Percentiles rank a stretch among this genome's conserved stretches.
phyloP scores from a whole-genome alignment of 2,113 vertebrate genomes.

The Serilophus lunatus region DNA sequence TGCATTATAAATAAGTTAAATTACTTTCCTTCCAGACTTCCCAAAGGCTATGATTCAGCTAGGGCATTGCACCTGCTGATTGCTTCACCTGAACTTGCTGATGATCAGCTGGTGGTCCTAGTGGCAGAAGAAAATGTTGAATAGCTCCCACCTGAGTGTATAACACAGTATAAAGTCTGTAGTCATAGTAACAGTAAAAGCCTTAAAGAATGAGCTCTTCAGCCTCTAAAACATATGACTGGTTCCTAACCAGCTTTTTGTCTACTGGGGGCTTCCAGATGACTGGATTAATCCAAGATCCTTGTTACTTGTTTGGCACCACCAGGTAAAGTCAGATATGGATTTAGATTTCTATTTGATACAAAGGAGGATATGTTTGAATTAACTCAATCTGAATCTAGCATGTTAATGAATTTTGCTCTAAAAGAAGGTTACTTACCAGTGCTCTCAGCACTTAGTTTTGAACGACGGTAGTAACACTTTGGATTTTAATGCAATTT shows the following conservation, averaged over 20 bases:
- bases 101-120: neutral
- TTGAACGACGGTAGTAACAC: neutral
- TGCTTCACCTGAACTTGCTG: neutral
- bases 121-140: neutral
- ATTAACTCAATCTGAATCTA: neutral
- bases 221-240: neutral
- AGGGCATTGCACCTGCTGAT: neutral
- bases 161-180: neutral
- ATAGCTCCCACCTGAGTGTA: accelerated
- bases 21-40: neutral
- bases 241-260: neutral
- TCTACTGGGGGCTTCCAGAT: neutral
- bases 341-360: neutral
- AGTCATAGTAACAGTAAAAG: neutral
- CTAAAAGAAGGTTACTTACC: neutral
- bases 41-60: neutral
- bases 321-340: neutral
- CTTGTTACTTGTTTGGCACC: neutral
- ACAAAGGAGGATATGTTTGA: neutral
- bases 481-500: neutral
- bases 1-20: neutral
- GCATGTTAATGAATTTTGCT: neutral
- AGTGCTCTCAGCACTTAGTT: neutral
- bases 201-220: neutral
- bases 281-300: neutral